Evolutionary conservation across 2,888 invertebrate species (phyloP).

Genomic region (Meiosimyza decipiens): DNA sequence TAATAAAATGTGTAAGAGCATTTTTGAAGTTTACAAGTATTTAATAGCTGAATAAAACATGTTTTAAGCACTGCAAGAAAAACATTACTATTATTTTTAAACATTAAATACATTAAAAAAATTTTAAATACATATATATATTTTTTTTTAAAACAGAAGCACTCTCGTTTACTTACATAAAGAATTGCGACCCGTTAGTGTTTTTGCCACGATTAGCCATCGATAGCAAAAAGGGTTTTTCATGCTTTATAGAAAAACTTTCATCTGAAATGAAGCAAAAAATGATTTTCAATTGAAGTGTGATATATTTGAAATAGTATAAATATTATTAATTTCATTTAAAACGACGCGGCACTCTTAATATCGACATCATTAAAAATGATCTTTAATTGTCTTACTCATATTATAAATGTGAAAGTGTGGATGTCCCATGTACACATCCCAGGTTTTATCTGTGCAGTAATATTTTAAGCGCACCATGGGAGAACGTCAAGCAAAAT

Average conservation of each 20-base stretch:
- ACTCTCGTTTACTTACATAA: slow-evolving; percentile 85
- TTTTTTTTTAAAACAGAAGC: no score
- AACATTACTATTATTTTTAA: slow-evolving; percentile 11
- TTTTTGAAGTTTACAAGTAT: slow-evolving; percentile 27
- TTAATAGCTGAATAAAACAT: slow-evolving; percentile 26
- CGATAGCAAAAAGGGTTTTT: slow-evolving; percentile 89
- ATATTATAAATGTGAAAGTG: no score
- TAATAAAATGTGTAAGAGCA: slow-evolving; percentile 46
- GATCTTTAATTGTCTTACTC: no score
- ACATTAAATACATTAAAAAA: no score
- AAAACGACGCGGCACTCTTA: neutral
- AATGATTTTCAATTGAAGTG: neutral
- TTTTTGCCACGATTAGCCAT: slow-evolving; percentile 99
- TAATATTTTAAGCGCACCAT: no score
- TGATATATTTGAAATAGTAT: neutral
- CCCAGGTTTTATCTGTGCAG: no score
- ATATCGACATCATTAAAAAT: no score
- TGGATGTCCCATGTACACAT: no score
- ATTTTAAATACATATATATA: no score
- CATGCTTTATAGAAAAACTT: slow-evolving; percentile 88
- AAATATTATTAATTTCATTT: no score
- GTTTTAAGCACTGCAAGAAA: slow-evolving; percentile 25
- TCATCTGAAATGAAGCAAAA: slow-evolving; percentile 79
- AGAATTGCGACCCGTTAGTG: slow-evolving; percentile 99
- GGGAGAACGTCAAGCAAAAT: no score